Evolutionary conservation across 1,140 invertebrate genomes (phyloP), one percentile per base, ranked within the genome.

Genomic region (Trichomalopsis sarcophagae): DNA sequence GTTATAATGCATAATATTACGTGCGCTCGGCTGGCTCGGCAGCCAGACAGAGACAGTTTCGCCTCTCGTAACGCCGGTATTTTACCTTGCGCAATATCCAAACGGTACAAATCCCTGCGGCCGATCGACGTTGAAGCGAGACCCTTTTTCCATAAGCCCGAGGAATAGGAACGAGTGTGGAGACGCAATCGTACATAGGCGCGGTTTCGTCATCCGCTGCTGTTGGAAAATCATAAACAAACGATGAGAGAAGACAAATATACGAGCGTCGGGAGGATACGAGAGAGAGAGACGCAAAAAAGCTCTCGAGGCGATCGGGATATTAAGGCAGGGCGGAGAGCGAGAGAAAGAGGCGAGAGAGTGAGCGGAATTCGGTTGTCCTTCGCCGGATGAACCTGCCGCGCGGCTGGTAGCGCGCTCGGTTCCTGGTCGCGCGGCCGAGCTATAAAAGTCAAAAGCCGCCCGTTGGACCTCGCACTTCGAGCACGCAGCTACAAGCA

Each of bases 371-470:
- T 89, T 84, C 71, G 85, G 66, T 76, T 85, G 89, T 89, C 90
- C 90, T 91, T 90, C 89, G 83, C 30, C 84, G 77, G 74, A 83
- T 83, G 81, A 68, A 83, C 81, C 74, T 27, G 81, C 33, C 33
- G 33, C 44, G 36, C 44, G 36, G 9, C 40, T 44, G 40, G 27
- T 13, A n/a, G 0, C 7, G 68, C 68, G 76, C 76, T 78, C 36
- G 84, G 88, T 90, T 90, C 90, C 90, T 89, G 88, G 87, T 90
- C 40, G 30, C 55, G 33, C 40, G 10, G 40, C 80, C 81, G 69
- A 74, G 79, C 79, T 91, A 91, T 91, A 91, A 90, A 91, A 90
- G 89, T 89, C 84, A 90, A 89, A 89, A 87, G 78, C 83, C 87
- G 87, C 87, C 88, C 82, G 55, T 17, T n/a, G 2, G 21, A 62